phyloP scores from a whole-genome alignment of 64 coral and sea anemone species.

The Stylophora pistillata region DNA sequence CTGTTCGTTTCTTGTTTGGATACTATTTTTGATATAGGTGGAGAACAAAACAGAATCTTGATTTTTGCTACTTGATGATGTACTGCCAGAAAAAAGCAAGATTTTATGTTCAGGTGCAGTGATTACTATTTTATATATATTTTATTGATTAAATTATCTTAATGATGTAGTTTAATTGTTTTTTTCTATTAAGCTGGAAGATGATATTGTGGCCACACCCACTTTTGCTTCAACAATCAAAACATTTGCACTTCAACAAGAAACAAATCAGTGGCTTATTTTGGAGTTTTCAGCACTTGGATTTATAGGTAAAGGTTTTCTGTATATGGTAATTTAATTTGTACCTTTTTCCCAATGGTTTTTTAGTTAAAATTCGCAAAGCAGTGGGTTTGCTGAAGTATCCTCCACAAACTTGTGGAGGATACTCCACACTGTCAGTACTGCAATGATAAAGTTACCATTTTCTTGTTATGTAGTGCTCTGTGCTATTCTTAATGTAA shows the following conservation, averaged over 20 bases:
- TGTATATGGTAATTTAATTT: too few species aligned
- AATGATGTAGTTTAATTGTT: too few species aligned
- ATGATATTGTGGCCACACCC: constrained; percentile 92
- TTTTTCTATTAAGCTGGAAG: constrained; percentile 77
- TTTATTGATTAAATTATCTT: not conserved
- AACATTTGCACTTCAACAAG: constrained; percentile 94
- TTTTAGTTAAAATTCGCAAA: too few species aligned
- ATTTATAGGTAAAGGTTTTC: constrained; percentile 80
- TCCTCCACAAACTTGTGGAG: too few species aligned
- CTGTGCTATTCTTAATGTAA: too few species aligned
- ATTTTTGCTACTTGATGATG: constrained; percentile 98
- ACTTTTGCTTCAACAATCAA: constrained; percentile 87
- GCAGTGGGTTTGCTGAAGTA: too few species aligned
- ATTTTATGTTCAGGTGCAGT: constrained; percentile 94
- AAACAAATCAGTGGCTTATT: constrained; percentile 90
- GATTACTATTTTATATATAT: not conserved
- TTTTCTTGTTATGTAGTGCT: too few species aligned
- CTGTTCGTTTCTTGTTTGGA: not conserved
- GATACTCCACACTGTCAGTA: too few species aligned
- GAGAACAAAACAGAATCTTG: constrained; percentile 99
- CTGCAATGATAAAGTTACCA: too few species aligned
- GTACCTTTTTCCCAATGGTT: too few species aligned
- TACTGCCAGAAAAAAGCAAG: constrained; percentile 95
- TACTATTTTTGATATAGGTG: constrained; percentile 56
- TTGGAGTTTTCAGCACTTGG: constrained; percentile 96